phyloP scores from a whole-genome alignment of 1,140 invertebrate species.

The Aphaenogaster rudis region DNA sequence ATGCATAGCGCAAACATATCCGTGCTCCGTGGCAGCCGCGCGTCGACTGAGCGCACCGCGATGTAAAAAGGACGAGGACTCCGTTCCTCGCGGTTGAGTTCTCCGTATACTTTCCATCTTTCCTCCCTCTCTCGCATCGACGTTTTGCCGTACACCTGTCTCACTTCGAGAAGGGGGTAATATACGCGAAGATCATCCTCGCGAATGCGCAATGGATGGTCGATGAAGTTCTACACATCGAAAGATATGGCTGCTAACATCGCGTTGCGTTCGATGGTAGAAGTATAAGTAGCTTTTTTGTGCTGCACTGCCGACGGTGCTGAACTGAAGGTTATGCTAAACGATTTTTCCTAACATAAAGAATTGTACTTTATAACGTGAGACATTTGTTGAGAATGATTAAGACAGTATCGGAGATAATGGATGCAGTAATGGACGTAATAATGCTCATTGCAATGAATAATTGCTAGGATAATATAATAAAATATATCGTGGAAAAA shows the following conservation, averaged over 20 bases:
- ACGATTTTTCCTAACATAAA: background rate
- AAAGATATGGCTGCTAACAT: background rate
- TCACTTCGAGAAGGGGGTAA: background rate
- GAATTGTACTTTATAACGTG: background rate
- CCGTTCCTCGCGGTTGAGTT: background rate
- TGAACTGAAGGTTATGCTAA: background rate
- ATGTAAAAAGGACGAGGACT: background rate
- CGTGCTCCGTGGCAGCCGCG: constrained; percentile 34
- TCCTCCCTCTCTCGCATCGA: background rate
- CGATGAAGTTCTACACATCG: background rate
- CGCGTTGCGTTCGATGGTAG: background rate
- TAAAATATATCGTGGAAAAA: background rate
- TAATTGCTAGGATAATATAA: background rate
- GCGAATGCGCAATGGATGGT: constrained; percentile 9
- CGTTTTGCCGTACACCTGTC: background rate
- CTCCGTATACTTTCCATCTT: background rate
- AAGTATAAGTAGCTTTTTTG: background rate
- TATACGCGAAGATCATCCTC: background rate
- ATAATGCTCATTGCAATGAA: background rate
- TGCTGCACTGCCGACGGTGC: constrained; percentile 15
- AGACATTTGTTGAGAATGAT: background rate
- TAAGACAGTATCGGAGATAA: background rate
- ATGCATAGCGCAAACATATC: constrained; percentile 61
- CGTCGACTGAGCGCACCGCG: constrained; percentile 40
- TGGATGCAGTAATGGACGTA: background rate